Percentiles rank a stretch among this genome's conserved stretches.
Evolutionary conservation across 2,113 vertebrate species (phyloP).

Genomic region (Trachemys scripta): DNA sequence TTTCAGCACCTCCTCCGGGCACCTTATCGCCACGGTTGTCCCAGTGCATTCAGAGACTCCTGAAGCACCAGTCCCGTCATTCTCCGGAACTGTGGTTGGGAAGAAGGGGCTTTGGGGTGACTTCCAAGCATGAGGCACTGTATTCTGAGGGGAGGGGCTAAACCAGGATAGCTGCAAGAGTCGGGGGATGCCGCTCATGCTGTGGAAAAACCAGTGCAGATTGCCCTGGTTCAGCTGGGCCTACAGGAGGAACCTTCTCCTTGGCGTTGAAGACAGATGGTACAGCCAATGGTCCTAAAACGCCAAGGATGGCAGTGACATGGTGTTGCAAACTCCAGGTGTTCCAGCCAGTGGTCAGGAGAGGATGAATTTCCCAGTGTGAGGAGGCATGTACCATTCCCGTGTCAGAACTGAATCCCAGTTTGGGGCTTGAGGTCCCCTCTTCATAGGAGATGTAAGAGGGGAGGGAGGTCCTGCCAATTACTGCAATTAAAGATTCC

Average conservation of each 20-base stretch:
- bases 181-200: not conserved
- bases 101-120: not conserved
- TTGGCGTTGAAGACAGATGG: not conserved
- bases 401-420: not conserved
- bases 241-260: not conserved
- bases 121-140: not conserved
- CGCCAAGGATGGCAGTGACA: not conserved
- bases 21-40: not conserved
- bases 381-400: not conserved
- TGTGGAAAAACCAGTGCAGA: not conserved
- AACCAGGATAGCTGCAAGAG: not conserved
- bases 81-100: not conserved
- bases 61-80: not conserved
- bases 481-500: not conserved
- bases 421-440: not conserved
- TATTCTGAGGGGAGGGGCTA: not conserved
- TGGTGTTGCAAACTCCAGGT: not conserved
- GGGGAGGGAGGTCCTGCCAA: not conserved
- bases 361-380: too few relatives aligned
- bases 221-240: not conserved
- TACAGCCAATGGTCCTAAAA: not conserved
- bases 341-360: not conserved
- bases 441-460: not conserved
- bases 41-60: not conserved
- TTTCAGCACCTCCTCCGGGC: not conserved